phyloP scores from a whole-genome alignment of 2,113 vertebrate genomes.

The Menura novaehollandiae region DNA sequence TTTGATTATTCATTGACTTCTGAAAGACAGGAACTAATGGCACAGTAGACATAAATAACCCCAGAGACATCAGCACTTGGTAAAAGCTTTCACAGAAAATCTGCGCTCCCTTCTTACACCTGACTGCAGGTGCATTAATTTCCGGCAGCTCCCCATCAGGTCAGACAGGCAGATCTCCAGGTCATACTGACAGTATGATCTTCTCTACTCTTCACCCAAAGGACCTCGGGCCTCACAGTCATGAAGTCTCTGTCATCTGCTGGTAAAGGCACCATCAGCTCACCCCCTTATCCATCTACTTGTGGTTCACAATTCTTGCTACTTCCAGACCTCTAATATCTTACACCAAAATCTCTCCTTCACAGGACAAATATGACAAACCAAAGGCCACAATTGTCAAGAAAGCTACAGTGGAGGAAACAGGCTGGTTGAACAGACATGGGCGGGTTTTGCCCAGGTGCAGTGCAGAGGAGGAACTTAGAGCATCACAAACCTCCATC shows the following conservation, averaged over 20 bases:
- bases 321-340: neutral
- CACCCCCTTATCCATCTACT: neutral
- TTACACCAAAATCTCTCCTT: neutral
- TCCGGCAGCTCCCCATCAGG: neutral
- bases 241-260: neutral
- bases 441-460: accelerated
- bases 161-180: accelerated
- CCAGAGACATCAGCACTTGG: accelerated
- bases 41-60: neutral
- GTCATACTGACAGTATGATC: neutral
- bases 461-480: neutral
- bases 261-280: neutral
- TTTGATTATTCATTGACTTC: neutral
- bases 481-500: neutral
- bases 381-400: neutral
- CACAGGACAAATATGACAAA: neutral
- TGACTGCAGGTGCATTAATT: neutral
- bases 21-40: neutral
- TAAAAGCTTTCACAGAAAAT: neutral
- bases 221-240: neutral
- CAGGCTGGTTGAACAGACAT: neutral
- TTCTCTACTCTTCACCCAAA: neutral
- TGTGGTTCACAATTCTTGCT: neutral
- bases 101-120: neutral
- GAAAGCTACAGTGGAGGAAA: neutral